Percentiles rank a stretch among this genome's conserved stretches.
phyloP scores from a whole-genome alignment of 2,113 vertebrate species.

The Pyrgilauda ruficollis region DNA sequence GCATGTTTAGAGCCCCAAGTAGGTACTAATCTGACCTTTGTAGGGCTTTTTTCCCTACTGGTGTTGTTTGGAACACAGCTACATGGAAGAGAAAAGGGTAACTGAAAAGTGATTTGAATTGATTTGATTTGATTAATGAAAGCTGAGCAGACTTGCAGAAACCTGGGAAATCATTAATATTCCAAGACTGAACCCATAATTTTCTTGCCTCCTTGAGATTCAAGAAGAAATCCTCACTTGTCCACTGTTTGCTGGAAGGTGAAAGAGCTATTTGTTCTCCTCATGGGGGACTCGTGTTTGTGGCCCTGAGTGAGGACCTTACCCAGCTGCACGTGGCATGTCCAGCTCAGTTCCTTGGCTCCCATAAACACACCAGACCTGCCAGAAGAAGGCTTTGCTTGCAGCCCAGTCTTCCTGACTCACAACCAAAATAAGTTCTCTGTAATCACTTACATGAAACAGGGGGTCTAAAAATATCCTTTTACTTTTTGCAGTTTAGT shows the following conservation, averaged over 20 bases:
- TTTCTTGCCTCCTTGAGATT: not conserved
- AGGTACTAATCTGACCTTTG: not conserved
- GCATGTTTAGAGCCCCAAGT: not conserved
- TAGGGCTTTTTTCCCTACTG: not conserved
- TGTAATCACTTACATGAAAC: not conserved
- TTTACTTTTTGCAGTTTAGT: not conserved
- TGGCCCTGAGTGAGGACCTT: not conserved
- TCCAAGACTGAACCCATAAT: not conserved
- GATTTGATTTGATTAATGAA: not conserved
- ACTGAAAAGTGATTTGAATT: not conserved
- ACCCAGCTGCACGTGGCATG: not conserved
- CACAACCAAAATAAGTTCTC: not conserved
- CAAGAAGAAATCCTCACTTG: not conserved
- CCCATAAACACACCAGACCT: not conserved
- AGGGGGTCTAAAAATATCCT: not conserved
- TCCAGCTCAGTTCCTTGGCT: not conserved
- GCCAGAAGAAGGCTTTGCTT: not conserved
- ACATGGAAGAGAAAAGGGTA: not conserved
- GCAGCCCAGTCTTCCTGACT: not conserved
- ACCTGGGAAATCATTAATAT: not conserved
- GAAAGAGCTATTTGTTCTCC: not conserved
- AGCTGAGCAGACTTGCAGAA: not conserved
- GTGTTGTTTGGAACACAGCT: not conserved
- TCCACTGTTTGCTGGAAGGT: not conserved
- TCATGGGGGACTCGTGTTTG: rapidly evolving